Percentiles rank a stretch among this genome's conserved stretches.
These are phyloP conservation scores for Polypterus senegalus DNA, from an alignment of 2,113 vertebrate genomes.

Conservation along the genomic window DNA sequence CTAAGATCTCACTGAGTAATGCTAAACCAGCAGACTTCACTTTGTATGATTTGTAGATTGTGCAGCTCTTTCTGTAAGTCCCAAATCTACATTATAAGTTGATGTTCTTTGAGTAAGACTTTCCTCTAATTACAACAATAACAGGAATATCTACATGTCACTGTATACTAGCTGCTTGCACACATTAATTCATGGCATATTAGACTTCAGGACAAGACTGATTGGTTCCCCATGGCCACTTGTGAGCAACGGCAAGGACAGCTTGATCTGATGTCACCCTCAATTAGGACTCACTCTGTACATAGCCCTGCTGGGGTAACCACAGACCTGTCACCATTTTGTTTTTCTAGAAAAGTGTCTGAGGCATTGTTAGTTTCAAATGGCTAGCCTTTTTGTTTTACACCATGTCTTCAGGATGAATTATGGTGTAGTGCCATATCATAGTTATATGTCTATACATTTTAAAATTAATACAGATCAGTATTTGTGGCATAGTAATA, in stretches of 20 bases:
- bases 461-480: no score
- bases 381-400: not conserved
- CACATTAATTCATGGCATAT: constrained; percentile 28
- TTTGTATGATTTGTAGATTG: not conserved
- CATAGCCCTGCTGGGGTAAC: not conserved
- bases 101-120: constrained; percentile 14
- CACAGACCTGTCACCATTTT: not conserved
- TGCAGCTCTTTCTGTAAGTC: constrained; percentile 11
- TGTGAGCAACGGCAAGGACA: constrained; percentile 20
- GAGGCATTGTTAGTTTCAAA: constrained; percentile 1
- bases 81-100: constrained; percentile 4
- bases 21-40: not conserved
- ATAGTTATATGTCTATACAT: no score
- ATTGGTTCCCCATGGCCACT: constrained; percentile 15
- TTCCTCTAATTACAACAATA: constrained; percentile 29
- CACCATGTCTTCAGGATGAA: not conserved
- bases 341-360: not conserved
- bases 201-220: not conserved
- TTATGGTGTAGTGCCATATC: no score
- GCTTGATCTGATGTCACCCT: constrained; percentile 7
- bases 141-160: constrained; percentile 22
- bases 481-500: no score
- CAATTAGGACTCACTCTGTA: constrained; percentile 11
- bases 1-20: not conserved
- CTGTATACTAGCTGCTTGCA: constrained; percentile 14